Conservation (phyloP, 64 coral and sea anemone species). For the Trachythela sp. region DNA sequence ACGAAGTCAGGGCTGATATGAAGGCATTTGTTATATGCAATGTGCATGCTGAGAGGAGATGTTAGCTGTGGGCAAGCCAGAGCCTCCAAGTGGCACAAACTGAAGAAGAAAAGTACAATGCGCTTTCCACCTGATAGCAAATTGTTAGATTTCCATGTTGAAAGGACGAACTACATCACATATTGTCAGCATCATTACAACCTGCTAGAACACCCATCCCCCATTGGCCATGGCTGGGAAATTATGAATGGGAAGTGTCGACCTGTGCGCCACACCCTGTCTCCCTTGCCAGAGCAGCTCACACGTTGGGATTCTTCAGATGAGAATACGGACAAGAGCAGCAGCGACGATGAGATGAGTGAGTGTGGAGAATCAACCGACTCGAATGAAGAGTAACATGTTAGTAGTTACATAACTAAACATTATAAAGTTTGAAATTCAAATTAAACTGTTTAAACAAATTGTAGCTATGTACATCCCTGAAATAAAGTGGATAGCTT, state of each 20-base stretch:
- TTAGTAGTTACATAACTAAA: neutral
- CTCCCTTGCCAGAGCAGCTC: too few relatives aligned
- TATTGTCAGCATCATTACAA: too few relatives aligned
- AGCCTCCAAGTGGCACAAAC: conserved; percentile 14
- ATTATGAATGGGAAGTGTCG: too few relatives aligned
- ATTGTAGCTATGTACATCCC: neutral
- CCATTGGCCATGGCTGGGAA: too few relatives aligned
- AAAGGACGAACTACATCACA: conserved; percentile 10
- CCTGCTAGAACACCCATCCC: too few relatives aligned
- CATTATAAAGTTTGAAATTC: neutral
- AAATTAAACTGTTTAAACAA: conserved; percentile 9
- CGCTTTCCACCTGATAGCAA: conserved; percentile 14
- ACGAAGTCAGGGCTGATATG: conserved; percentile 14
- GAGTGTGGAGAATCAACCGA: neutral
- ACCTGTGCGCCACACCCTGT: too few relatives aligned
- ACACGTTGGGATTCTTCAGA: too few relatives aligned
- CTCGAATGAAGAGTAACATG: too few relatives aligned
- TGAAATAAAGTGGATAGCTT: conserved; percentile 8
- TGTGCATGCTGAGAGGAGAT: conserved; percentile 6
- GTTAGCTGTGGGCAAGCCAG: conserved; percentile 13
- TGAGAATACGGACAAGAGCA: neutral
- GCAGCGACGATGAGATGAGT: conserved; percentile 3
- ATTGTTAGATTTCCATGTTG: conserved; percentile 2
- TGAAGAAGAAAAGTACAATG: neutral
- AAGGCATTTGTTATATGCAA: conserved; percentile 3